Conservation (phyloP, 2,113 vertebrate species). For the Vombatus ursinus region DNA sequence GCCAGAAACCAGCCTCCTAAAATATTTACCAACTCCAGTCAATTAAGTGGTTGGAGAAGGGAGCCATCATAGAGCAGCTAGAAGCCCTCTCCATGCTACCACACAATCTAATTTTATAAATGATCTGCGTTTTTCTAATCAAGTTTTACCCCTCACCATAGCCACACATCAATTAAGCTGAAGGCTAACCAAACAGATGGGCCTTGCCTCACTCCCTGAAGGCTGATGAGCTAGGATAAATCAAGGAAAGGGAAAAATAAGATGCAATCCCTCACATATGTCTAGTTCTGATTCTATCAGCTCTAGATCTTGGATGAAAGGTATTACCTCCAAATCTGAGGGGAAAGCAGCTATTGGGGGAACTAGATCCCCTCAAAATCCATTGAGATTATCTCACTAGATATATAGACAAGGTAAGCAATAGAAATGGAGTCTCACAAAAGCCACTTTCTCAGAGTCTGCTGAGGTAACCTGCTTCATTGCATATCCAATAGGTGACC, state of each 20-base stretch:
- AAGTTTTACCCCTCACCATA: neutral
- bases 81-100: conserved; percentile 16
- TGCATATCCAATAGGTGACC: conserved; percentile 34
- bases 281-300: neutral
- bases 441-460: conserved; percentile 2
- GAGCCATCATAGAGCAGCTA: conserved; percentile 5
- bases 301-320: neutral
- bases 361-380: conserved; percentile 23
- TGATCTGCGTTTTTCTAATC: conserved; percentile 26
- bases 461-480: neutral
- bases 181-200: conserved; percentile 4
- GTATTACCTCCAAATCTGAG: neutral
- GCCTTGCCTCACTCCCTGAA: conserved; percentile 22
- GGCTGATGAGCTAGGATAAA: conserved; percentile 33
- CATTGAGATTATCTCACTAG: conserved; percentile 33
- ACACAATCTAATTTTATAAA: conserved; percentile 45
- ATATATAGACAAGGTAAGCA: neutral
- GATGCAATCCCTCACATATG: conserved; percentile 9
- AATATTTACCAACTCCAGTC: conserved; percentile 63
- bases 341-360: neutral
- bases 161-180: conserved; percentile 24
- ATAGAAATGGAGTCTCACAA: conserved; percentile 11
- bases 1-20: conserved; percentile 58
- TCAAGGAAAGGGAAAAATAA: neutral
- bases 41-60: conserved; percentile 47